These are phyloP conservation scores for Eulacestoma nigropectus DNA, from an alignment of 2,113 vertebrate genomes.

Conservation along the genomic window DNA sequence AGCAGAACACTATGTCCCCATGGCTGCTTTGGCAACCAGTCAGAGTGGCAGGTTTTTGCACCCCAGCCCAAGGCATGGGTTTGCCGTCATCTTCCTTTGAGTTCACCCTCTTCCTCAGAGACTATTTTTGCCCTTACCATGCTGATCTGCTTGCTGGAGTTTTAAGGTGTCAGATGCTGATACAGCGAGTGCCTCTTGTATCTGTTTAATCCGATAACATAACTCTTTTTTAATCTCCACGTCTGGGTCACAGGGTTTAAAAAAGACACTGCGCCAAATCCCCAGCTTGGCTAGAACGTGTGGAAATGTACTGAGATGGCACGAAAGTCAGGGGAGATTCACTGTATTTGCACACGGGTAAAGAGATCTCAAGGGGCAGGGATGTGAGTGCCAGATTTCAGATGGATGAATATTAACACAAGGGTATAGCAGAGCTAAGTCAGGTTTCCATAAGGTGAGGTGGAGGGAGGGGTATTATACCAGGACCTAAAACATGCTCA, in stretches of 20 bases:
- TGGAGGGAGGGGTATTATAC: not conserved
- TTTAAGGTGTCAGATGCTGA: conserved; percentile 34
- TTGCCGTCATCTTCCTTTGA: not conserved
- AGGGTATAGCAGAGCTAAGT: not conserved
- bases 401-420: not conserved
- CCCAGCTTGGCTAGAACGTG: not conserved
- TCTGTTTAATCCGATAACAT: conserved; percentile 62
- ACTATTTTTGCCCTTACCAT: not conserved
- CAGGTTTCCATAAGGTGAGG: not conserved
- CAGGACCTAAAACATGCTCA: not conserved
- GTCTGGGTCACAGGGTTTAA: conserved; percentile 65
- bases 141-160: conserved; percentile 3
- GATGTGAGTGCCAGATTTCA: not conserved
- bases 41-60: not conserved
- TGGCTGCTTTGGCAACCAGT: not conserved
- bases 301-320: conserved; percentile 48
- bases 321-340: not conserved
- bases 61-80: not conserved
- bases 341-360: not conserved
- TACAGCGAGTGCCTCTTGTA: conserved; percentile 3
- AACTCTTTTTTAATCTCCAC: conserved; percentile 42
- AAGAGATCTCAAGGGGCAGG: not conserved
- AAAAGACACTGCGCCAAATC: conserved; percentile 62
- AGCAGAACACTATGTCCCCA: not conserved
- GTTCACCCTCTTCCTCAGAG: not conserved